phyloP scores from a whole-genome alignment of 2,888 invertebrate genomes.

The Hirtodrosophila duncani region DNA sequence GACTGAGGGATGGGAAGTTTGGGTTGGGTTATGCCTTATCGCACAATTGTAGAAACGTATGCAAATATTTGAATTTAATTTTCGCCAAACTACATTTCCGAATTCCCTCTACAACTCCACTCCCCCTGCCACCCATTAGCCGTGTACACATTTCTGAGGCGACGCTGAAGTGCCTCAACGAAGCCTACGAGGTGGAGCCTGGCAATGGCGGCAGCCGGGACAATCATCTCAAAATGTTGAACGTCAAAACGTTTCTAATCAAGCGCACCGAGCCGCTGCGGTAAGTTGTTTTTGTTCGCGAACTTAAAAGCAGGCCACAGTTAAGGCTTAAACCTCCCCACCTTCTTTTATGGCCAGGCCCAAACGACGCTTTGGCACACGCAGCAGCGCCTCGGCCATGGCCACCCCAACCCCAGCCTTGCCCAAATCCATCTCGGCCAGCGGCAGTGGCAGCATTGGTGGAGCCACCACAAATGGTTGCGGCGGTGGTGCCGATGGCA shows the following conservation, averaged over 20 bases:
- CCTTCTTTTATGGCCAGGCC: too few species aligned
- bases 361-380: slow-evolving; percentile 75
- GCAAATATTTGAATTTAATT: slow-evolving; percentile 71
- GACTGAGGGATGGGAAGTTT: background rate
- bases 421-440: slow-evolving; percentile 66
- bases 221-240: slow-evolving; percentile 90
- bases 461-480: slow-evolving; percentile 33
- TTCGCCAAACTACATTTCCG: slow-evolving; percentile 53
- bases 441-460: slow-evolving; percentile 61
- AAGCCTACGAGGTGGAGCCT: slow-evolving; percentile 95
- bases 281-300: slow-evolving; percentile 50
- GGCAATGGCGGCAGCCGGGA: slow-evolving; percentile 92
- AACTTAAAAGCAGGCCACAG: slow-evolving; percentile 1
- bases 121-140: slow-evolving; percentile 78
- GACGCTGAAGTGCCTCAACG: slow-evolving; percentile 90
- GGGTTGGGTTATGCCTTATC: slow-evolving; percentile 30
- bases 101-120: background rate
- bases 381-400: slow-evolving; percentile 57
- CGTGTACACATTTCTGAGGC: slow-evolving; percentile 97
- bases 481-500: slow-evolving; percentile 32
- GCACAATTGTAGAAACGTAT: slow-evolving; percentile 53
- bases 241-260: slow-evolving; percentile 93
- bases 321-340: background rate
- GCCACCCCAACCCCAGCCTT: slow-evolving; percentile 32
- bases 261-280: slow-evolving; percentile 88